These are phyloP conservation scores for Ooceraea biroi DNA, from an alignment of 1,140 invertebrate genomes.

Conservation along the genomic window DNA sequence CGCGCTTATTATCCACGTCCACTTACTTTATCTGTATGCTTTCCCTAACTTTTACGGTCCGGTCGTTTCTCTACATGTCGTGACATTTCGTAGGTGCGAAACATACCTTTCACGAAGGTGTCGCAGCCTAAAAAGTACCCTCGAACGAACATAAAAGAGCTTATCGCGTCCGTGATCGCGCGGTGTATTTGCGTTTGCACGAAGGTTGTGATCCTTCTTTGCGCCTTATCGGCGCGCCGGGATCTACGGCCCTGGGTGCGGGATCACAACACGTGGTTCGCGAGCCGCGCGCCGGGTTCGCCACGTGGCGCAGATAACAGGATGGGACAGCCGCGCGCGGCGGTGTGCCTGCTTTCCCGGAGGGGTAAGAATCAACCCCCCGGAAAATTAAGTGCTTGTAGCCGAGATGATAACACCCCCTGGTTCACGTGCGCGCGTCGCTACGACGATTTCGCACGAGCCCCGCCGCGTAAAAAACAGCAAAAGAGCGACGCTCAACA, in stretches of 20 bases:
- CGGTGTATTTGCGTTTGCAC: conserved; percentile 82
- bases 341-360: conserved; percentile 66
- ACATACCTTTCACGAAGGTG: conserved; percentile 38
- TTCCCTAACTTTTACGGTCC: background rate
- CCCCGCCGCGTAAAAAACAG: conserved; percentile 52
- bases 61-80: conserved; percentile 31
- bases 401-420: conserved; percentile 82
- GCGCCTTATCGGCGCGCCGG: conserved; percentile 71
- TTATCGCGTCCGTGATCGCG: conserved; percentile 66
- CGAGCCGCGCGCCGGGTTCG: conserved; percentile 72
- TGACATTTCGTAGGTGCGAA: conserved; percentile 65
- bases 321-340: conserved; percentile 75
- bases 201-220: conserved; percentile 83
- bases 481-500: conserved; percentile 24
- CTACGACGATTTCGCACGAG: conserved; percentile 64
- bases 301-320: conserved; percentile 85
- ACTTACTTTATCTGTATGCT: background rate
- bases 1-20: background rate
- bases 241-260: conserved; percentile 76
- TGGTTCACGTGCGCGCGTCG: conserved; percentile 64
- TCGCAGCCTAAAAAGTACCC: conserved; percentile 55
- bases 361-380: conserved; percentile 83
- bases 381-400: conserved; percentile 86
- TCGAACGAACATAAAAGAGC: conserved; percentile 59
- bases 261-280: conserved; percentile 81